A percentile compares a stretch with the other conserved stretches of the same genome.
phyloP scores from a whole-genome alignment of 2,113 vertebrate species.

The Myotis brandtii region DNA sequence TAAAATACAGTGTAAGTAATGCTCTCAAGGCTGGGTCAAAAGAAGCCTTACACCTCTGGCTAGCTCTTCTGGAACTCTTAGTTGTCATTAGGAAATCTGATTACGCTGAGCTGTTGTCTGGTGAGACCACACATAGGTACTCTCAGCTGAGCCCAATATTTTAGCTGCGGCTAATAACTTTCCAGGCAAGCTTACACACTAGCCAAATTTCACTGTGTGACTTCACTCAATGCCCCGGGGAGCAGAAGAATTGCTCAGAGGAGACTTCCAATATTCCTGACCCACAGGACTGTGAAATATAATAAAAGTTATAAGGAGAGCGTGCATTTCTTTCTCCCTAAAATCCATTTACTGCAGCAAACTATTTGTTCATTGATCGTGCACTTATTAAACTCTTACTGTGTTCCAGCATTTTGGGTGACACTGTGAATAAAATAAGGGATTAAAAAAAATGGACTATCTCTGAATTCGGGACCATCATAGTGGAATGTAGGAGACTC shows the following conservation, averaged over 20 bases:
- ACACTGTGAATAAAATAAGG: slow-evolving; percentile 17
- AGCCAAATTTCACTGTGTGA: neutral
- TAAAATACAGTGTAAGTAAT: neutral
- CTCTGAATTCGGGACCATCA: neutral
- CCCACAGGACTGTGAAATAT: neutral
- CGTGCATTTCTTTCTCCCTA: neutral
- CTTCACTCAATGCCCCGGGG: neutral
- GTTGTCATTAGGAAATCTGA: neutral
- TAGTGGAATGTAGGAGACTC: neutral
- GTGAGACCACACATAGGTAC: neutral
- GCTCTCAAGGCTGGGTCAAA: neutral
- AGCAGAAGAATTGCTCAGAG: neutral
- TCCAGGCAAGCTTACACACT: neutral
- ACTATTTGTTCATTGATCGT: neutral
- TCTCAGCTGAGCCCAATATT: neutral
- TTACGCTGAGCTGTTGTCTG: neutral
- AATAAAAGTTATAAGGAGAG: neutral
- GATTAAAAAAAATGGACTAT: neutral
- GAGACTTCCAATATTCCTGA: neutral
- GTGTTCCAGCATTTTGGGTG: neutral
- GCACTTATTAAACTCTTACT: slow-evolving; percentile 34
- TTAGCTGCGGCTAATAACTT: neutral
- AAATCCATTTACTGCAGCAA: neutral
- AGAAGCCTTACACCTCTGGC: neutral
- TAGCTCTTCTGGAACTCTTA: neutral